Base-by-base conservation (phyloP, 2,113 vertebrate genomes). In the Meles meles region DNA sequence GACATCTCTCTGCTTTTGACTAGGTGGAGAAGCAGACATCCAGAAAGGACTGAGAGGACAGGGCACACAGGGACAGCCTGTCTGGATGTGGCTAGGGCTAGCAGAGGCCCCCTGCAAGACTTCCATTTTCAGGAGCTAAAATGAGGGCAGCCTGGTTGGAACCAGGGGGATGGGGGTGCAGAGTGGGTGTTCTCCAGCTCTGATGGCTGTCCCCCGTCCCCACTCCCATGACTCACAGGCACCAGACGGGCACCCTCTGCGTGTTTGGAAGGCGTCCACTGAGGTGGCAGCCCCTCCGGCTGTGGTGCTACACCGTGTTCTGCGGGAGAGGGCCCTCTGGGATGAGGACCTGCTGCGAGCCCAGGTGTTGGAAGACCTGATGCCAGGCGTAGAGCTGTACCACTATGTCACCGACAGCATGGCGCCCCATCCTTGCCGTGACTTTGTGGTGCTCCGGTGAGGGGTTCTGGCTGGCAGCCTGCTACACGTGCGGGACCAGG, bases 391-490 rank as follows among this genome's bases (percentile, higher is more conserved):
- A 0, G 99, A 99, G 85, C 97, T 99, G 57, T 99, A 99, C 77
- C 99, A 99, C 97, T 99, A 99, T 0, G 98, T 99, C 57, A 99
- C 98, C 0, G 99, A 99, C 98, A 99, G 99, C 98, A 99, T 99
- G 99, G 99, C 99, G 0, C 99, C 99, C 0, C 99, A 99, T 91
- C 99, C 99, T 0, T 98, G 98, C 94, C 96, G 99, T 18, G 99
- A 99, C 96, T 99, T 99, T 1, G 98, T 99, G 57, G 98, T 99
- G 55, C 98, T 99, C 42, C 98, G 99, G 99, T 99, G 95, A 99
- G 98, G 18, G 63, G 25, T 52, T 37, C 6, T 13, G 39, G 47
- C 23, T 34, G n/a, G 69, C 20, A 39, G 17, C 49, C 77, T 72
- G 2, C 55, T 44, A 31, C 44, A 61, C 49, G 34, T 29, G 15